These are phyloP conservation scores for Ochlodes sylvanus DNA, from an alignment of 2,888 invertebrate genomes.

Conservation along the genomic window DNA sequence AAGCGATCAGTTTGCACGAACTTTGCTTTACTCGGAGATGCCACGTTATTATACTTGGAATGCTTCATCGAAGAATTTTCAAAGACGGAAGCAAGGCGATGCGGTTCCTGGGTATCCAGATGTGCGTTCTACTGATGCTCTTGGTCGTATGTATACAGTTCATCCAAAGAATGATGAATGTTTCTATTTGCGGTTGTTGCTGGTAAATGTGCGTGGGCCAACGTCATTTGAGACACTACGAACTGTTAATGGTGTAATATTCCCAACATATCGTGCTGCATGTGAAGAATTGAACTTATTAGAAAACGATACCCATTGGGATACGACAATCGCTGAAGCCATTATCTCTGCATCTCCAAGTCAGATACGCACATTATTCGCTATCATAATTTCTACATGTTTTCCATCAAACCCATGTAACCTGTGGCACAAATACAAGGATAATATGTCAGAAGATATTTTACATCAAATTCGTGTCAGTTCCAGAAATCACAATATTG, in stretches of 20 bases:
- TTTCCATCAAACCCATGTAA: slow-evolving; percentile 46
- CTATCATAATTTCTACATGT: slow-evolving; percentile 51
- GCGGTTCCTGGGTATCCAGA: slow-evolving; percentile 45
- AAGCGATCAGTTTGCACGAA: slow-evolving; percentile 41
- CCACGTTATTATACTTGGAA: slow-evolving; percentile 44
- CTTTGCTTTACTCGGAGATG: slow-evolving; percentile 43
- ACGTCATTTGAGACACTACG: slow-evolving; percentile 41
- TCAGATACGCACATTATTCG: slow-evolving; percentile 52
- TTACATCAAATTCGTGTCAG: slow-evolving; percentile 49
- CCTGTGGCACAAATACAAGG: slow-evolving; percentile 52
- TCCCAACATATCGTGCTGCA: slow-evolving; percentile 47
- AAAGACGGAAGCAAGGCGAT: slow-evolving; percentile 37
- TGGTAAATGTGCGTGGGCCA: slow-evolving; percentile 49
- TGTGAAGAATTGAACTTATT: too few species aligned
- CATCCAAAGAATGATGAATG: slow-evolving; percentile 49
- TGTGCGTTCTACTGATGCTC: slow-evolving; percentile 53
- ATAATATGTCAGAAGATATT: slow-evolving; percentile 51
- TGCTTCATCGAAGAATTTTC: slow-evolving; percentile 39
- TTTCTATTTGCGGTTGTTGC: slow-evolving; percentile 19
- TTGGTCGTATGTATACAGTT: slow-evolving; percentile 57
- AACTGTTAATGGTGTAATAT: slow-evolving; percentile 48
- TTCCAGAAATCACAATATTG: slow-evolving; percentile 43
- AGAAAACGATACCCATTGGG: slow-evolving; percentile 49
- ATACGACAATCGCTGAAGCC: slow-evolving; percentile 46
- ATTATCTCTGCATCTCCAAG: slow-evolving; percentile 41